These are phyloP conservation scores for Myoxocephalus aenaeus DNA, from an alignment of 2,797 vertebrate species.

Conservation along the genomic window DNA sequence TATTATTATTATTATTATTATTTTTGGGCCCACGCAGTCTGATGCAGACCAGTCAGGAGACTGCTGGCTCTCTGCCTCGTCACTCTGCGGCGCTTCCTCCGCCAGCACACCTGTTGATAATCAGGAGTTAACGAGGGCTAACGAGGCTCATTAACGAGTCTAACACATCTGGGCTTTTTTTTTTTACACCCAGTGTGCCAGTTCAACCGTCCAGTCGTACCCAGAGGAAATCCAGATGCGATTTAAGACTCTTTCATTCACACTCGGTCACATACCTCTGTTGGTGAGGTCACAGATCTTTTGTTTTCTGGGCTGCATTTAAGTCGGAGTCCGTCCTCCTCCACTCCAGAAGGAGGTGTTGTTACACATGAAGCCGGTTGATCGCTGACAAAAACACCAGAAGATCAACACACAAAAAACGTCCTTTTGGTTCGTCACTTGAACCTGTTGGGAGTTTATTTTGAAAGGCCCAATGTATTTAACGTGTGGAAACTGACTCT, in stretches of 20 bases:
- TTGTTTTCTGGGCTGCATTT: neutral
- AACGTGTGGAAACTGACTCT: neutral
- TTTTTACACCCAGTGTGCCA: no score
- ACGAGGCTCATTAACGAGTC: slow-evolving; percentile 12
- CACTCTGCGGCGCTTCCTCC: neutral
- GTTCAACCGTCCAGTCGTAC: neutral
- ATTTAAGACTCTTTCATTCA: neutral
- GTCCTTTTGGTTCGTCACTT: neutral
- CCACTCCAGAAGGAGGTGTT: neutral
- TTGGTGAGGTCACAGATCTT: neutral
- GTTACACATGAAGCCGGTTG: neutral
- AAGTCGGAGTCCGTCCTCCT: neutral
- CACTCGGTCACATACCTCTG: neutral
- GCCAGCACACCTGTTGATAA: slow-evolving; percentile 15
- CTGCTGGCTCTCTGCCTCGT: neutral
- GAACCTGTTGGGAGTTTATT: neutral
- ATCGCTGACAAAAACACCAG: neutral
- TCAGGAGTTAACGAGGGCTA: neutral
- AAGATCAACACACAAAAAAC: neutral
- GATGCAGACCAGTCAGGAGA: neutral
- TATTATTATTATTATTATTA: neutral
- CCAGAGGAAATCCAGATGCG: neutral
- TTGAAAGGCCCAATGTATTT: neutral
- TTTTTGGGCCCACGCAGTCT: neutral
- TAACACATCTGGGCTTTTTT: neutral